Evolutionary conservation across 2,113 vertebrate genomes (phyloP).

Genomic region (Kryptolebias marmoratus): DNA sequence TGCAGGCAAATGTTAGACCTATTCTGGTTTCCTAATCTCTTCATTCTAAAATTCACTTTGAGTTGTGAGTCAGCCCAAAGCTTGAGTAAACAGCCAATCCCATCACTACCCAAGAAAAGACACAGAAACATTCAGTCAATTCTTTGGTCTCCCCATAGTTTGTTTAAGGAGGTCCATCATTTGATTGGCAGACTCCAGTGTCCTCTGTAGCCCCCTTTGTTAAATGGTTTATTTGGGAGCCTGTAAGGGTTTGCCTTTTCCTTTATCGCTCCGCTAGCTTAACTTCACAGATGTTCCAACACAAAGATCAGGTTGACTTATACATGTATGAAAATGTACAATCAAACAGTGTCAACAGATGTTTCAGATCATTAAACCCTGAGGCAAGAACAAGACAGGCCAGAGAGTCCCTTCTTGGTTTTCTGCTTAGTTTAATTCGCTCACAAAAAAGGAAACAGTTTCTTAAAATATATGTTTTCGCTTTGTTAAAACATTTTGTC

Average conservation of each 20-base stretch:
- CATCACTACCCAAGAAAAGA: conserved; percentile 26
- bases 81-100: conserved; percentile 70
- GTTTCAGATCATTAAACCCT: conserved; percentile 51
- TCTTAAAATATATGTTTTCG: neutral
- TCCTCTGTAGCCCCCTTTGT: conserved; percentile 50
- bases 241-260: conserved; percentile 48
- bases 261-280: conserved; percentile 59
- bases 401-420: conserved; percentile 47
- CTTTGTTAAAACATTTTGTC: neutral
- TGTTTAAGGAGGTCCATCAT: conserved; percentile 56
- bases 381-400: conserved; percentile 34
- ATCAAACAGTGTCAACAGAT: conserved; percentile 49
- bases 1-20: conserved; percentile 65
- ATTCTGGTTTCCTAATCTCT: conserved; percentile 69
- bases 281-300: conserved; percentile 72
- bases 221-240: conserved; percentile 52
- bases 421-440: conserved; percentile 40
- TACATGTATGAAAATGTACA: conserved; percentile 40
- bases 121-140: conserved; percentile 50
- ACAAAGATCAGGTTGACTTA: conserved; percentile 40
- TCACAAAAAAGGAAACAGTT: conserved; percentile 5
- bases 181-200: conserved; percentile 61
- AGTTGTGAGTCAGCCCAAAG: conserved; percentile 74
- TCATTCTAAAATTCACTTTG: conserved; percentile 75
- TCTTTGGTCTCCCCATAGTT: conserved; percentile 61